Base-by-base conservation (phyloP, 2,113 vertebrate genomes). In the Charadrius vociferus region DNA sequence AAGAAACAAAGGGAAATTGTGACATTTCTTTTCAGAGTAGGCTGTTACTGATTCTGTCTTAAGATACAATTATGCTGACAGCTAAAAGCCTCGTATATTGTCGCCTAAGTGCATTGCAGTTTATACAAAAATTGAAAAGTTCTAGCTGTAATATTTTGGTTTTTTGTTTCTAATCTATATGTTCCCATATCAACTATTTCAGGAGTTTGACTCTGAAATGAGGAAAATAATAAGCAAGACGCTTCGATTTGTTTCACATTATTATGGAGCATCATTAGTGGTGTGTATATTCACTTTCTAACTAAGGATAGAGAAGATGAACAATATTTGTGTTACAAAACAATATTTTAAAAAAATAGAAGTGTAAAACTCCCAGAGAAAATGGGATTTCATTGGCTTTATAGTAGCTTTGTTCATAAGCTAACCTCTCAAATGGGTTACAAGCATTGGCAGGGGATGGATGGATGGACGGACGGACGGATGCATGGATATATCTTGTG, bases 171-270 rank as follows among this genome's bases (percentile, higher is more conserved):
- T 95, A 84, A 85, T 24, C 1, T 61, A 10, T 70, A 0, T 85
- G 16, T 93, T 93, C 90, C 9, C 41, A 91, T 88, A 92, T 75
- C 20, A 68, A 79, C 97, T 97, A 93, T 95, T 97, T 71, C 73
- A 99, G 99, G 99, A 99, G 58, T 99, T 99, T 95, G 99, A 99
- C 67, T 99, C 99, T 50, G 99, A 99, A 96, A 98, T 98, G 95
- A 99, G 97, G 96, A 99, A 99, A 97, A 97, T 98, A 74, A 98
- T 99, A 83, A 99, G 98, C 98, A 99, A 99, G 98, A 99, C 99
- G 3, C 98, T 99, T 84, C 99, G 99, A 72, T 99, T 99, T 96
- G 73, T 99, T 86, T 98, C 99, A 18, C 99, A 99, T 97, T 99
- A 99, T 91, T 98, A 99, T 12, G 99, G 99, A 96, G 99, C 99